phyloP scores from a whole-genome alignment of 2,888 invertebrate genomes.

The Hemistola chrysoprasaria region DNA sequence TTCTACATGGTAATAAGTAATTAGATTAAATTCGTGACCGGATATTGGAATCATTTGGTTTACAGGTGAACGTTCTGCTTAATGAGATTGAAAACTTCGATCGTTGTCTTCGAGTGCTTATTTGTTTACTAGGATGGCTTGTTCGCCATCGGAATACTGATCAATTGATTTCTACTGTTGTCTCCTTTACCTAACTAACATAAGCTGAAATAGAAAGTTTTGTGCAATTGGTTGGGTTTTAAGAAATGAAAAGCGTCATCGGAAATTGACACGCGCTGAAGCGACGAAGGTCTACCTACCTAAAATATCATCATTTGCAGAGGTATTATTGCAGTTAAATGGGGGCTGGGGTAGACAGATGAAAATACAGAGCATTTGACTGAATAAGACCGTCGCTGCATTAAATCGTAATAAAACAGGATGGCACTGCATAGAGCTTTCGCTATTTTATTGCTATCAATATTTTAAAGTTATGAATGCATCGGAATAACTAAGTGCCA shows the following conservation, averaged over 20 bases:
- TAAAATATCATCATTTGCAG: too few relatives aligned
- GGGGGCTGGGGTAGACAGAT: too few relatives aligned
- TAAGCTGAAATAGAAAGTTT: too few relatives aligned
- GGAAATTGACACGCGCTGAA: too few relatives aligned
- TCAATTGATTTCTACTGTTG: conserved; percentile 25
- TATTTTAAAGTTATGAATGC: not conserved
- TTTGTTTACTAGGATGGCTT: conserved; percentile 18
- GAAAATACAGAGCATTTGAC: too few relatives aligned
- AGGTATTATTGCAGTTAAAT: too few relatives aligned
- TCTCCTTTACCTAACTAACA: too few relatives aligned
- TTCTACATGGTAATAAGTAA: conserved; percentile 46
- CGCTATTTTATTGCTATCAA: not conserved
- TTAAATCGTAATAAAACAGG: not conserved
- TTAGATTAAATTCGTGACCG: conserved; percentile 52
- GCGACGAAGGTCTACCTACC: too few relatives aligned
- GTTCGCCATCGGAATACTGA: conserved; percentile 20
- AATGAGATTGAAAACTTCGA: conserved; percentile 41
- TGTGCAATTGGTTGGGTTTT: too few relatives aligned
- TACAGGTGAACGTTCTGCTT: conserved; percentile 39
- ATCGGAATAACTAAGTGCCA: not conserved
- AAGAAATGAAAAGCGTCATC: too few relatives aligned
- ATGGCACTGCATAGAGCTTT: too few relatives aligned
- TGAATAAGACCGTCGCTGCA: too few relatives aligned
- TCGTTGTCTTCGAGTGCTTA: conserved; percentile 16
- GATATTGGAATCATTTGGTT: conserved; percentile 40